phyloP scores from a whole-genome alignment of 2,888 invertebrate genomes.

The Nephrotoma guestfalica region DNA sequence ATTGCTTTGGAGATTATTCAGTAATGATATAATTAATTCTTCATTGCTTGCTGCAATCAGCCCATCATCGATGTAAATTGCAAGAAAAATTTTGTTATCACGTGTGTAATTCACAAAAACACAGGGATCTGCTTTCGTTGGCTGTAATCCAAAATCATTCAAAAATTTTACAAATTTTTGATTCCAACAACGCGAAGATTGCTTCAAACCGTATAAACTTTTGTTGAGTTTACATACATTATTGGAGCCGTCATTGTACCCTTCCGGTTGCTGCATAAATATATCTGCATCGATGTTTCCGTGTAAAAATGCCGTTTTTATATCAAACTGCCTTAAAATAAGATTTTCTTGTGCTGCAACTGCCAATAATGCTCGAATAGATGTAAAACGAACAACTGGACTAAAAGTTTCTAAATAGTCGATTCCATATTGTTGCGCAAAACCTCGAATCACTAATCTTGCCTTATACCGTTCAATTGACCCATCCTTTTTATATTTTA shows the following conservation, averaged over 20 bases:
- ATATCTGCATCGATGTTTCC: slow-evolving; percentile 9
- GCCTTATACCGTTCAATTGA: slow-evolving; percentile 10
- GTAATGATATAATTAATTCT: not conserved
- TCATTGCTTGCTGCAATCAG: slow-evolving; percentile 2
- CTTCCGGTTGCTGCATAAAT: slow-evolving; percentile 11
- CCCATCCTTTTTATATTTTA: slow-evolving; percentile 4
- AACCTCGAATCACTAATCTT: slow-evolving; percentile 13
- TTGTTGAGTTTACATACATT: slow-evolving; percentile 8
- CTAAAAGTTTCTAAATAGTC: slow-evolving; percentile 16
- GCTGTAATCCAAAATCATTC: not conserved
- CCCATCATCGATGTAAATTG: slow-evolving; percentile 8
- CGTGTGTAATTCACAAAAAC: not conserved
- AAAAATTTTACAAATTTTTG: too few species aligned
- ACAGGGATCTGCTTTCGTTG: slow-evolving; percentile 17
- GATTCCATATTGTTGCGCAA: slow-evolving; percentile 14
- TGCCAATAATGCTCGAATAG: slow-evolving; percentile 7
- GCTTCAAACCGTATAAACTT: slow-evolving; percentile 12
- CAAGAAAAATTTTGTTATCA: not conserved
- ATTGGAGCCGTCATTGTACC: slow-evolving; percentile 8
- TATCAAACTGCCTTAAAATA: slow-evolving; percentile 11
- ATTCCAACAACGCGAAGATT: slow-evolving; percentile 7
- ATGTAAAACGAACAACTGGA: slow-evolving; percentile 8
- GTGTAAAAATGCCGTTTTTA: slow-evolving; percentile 12
- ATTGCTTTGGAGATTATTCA: not conserved
- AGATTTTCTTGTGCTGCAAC: slow-evolving; percentile 9